Percentiles rank a stretch among this genome's conserved stretches.
Evolutionary conservation across 64 coral and sea anemone species (phyloP).

Genomic region (Cladopsammia gracilis): DNA sequence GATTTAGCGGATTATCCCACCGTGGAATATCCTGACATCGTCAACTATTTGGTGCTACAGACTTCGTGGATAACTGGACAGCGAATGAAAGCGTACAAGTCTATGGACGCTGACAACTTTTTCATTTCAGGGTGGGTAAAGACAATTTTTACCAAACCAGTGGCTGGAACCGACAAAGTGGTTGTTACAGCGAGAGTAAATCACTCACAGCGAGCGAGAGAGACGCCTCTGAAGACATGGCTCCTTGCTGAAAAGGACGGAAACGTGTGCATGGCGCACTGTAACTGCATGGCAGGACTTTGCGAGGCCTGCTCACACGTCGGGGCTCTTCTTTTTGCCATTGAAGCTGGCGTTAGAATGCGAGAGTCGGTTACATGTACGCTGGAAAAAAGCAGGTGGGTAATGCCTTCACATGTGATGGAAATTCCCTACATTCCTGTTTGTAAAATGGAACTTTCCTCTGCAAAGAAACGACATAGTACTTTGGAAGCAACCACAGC

Average conservation of each 20-base stretch:
- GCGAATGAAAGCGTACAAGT: slow-evolving; percentile 83
- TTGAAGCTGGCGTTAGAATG: slow-evolving; percentile 17
- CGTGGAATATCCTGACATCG: slow-evolving; percentile 82
- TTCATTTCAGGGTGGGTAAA: slow-evolving; percentile 86
- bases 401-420: slow-evolving; percentile 26
- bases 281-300: slow-evolving; percentile 1
- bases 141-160: slow-evolving; percentile 48
- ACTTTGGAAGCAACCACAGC: slow-evolving; percentile 17
- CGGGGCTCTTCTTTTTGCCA: slow-evolving; percentile 13
- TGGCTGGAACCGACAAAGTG: slow-evolving; percentile 14
- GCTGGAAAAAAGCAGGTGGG: slow-evolving; percentile 18
- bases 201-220: slow-evolving; percentile 59
- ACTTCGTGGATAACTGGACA: slow-evolving; percentile 66
- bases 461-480: slow-evolving; percentile 51
- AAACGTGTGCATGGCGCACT: too few species aligned
- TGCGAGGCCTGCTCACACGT: slow-evolving; percentile 21
- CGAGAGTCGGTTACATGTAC: slow-evolving; percentile 17
- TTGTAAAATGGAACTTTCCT: slow-evolving; percentile 68
- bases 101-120: slow-evolving; percentile 77
- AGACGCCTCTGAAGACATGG: slow-evolving; percentile 68
- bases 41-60: slow-evolving; percentile 82
- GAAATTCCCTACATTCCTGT: slow-evolving; percentile 28
- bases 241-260: slow-evolving; percentile 38
- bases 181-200: slow-evolving; percentile 41
- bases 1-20: slow-evolving; percentile 54